These are phyloP conservation scores for Lucilia sericata DNA, from an alignment of 1,140 invertebrate species.

Conservation along the genomic window DNA sequence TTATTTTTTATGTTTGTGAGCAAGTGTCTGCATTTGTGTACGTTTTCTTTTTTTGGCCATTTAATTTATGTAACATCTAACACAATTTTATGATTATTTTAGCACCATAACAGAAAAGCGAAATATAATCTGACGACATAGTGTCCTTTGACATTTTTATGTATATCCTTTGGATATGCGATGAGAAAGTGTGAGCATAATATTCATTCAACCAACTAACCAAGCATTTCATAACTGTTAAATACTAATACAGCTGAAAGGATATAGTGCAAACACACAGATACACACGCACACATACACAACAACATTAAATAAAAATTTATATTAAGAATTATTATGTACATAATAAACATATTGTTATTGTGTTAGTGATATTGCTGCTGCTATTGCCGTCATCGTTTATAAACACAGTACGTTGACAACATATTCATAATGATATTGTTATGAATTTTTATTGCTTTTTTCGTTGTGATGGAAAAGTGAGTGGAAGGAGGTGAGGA, in stretches of 20 bases:
- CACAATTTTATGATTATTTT: constrained; percentile 50
- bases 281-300: not conserved
- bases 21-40: not conserved
- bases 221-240: not conserved
- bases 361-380: constrained; percentile 55
- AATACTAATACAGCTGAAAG: no score
- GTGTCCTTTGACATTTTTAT: constrained; percentile 36
- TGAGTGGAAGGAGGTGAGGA: not conserved
- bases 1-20: not conserved
- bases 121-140: constrained; percentile 30
- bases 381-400: constrained; percentile 42
- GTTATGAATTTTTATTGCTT: constrained; percentile 50
- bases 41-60: constrained; percentile 44
- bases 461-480: not conserved
- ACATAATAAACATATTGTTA: constrained; percentile 44
- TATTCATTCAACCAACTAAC: constrained; percentile 6
- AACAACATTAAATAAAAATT: not conserved
- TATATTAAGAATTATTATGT: constrained; percentile 42
- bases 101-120: constrained; percentile 40
- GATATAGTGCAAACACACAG: no score
- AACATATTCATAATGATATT: constrained; percentile 48
- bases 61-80: constrained; percentile 50
- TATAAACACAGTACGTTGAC: constrained; percentile 46
- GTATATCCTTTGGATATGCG: not conserved
- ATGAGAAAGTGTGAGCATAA: not conserved